Evolutionary conservation across 2,113 vertebrate genomes (phyloP).

Genomic region (Lonchura striata): DNA sequence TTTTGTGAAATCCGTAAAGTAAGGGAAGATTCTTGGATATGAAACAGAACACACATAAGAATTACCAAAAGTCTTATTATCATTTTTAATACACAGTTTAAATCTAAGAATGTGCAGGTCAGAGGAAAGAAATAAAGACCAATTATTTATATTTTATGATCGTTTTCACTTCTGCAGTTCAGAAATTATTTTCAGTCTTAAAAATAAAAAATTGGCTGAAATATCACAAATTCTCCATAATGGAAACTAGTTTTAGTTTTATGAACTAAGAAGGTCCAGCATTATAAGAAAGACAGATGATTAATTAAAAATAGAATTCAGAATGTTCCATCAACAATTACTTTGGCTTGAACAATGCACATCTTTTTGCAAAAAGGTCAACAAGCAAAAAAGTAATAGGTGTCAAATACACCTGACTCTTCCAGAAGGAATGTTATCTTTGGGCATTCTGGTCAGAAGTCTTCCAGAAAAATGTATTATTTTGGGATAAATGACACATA

Average conservation of each 20-base stretch:
- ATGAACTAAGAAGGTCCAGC: neutral
- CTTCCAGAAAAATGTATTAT: neutral
- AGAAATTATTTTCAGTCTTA: neutral
- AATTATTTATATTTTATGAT: neutral
- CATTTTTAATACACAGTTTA: neutral
- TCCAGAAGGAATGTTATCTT: neutral
- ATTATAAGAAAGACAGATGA: neutral
- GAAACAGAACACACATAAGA: neutral
- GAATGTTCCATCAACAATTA: neutral
- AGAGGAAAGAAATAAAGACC: neutral
- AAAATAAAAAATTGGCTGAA: neutral
- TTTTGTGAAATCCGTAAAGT: neutral
- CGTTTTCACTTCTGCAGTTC: neutral
- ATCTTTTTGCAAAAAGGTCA: neutral
- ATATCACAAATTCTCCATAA: neutral
- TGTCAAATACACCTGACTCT: neutral
- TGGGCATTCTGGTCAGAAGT: neutral
- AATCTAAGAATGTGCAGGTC: neutral
- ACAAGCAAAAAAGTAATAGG: neutral
- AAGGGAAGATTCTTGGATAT: neutral
- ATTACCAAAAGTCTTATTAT: neutral
- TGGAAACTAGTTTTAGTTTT: neutral
- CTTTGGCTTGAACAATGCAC: neutral
- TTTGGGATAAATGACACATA: neutral
- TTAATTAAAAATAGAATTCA: neutral